Conservation (phyloP, 2,113 vertebrate genomes). For the Thryonomys swinderianus region DNA sequence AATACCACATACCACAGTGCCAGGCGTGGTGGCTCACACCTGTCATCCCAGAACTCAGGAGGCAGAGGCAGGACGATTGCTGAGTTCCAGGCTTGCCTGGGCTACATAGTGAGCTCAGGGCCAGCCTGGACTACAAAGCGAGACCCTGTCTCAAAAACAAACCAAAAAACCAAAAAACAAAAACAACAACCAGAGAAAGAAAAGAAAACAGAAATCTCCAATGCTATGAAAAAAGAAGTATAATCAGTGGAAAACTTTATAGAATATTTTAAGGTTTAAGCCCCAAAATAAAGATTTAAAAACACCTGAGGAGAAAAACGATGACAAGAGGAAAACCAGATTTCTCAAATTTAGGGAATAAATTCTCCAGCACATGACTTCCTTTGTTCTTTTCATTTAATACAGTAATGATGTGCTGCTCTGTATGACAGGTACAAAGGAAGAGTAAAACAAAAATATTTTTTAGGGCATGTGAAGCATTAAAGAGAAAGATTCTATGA, state of each 20-base stretch:
- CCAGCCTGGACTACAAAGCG: no score
- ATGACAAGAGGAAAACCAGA: constrained; percentile 32
- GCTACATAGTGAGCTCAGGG: no score
- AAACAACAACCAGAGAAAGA: not conserved
- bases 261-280: not conserved
- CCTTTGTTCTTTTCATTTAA: not conserved
- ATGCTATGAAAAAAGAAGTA: not conserved
- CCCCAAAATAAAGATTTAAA: constrained; percentile 28
- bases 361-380: not conserved
- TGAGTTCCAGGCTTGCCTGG: no score
- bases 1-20: no score
- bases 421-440: not conserved
- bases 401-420: not conserved
- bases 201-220: not conserved
- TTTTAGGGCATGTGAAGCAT: not conserved
- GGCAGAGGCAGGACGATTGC: no score
- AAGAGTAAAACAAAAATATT: not conserved
- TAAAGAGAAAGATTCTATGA: not conserved
- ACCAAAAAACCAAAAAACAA: not conserved
- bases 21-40: no score
- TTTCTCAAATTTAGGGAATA: not conserved
- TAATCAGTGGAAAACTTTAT: not conserved
- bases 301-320: not conserved
- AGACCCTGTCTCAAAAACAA: no score
- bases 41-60: no score